Evolutionary conservation across 2,888 invertebrate species (phyloP).

Genomic region (Pristionchus maxplancki): DNA sequence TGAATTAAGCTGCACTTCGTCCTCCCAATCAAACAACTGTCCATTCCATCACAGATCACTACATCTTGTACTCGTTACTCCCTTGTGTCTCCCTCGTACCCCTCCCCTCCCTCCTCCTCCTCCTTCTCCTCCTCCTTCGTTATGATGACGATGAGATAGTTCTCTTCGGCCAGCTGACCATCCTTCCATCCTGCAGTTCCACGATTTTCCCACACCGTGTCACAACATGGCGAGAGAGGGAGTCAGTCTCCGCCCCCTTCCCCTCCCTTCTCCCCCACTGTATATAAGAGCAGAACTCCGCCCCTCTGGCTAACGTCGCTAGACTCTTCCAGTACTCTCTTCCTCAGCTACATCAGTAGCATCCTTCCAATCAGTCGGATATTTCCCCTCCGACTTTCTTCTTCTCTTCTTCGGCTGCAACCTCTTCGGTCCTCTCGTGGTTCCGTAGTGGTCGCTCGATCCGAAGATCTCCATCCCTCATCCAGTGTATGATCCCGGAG

Average conservation of each 20-base stretch:
- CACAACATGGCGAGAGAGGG: constrained; percentile 2
- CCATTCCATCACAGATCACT: not conserved
- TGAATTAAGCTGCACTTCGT: not conserved
- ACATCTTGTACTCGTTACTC: not conserved
- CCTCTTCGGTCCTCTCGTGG: not conserved
- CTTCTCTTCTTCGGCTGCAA: not conserved
- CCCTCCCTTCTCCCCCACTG: constrained; percentile 24
- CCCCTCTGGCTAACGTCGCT: not conserved
- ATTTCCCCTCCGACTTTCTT: not conserved
- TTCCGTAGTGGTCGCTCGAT: not conserved
- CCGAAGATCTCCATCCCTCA: not conserved
- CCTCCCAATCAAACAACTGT: not conserved
- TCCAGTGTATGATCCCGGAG: constrained; percentile 51
- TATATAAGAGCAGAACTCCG: constrained; percentile 34
- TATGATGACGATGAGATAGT: not conserved
- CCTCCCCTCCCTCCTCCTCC: not conserved
- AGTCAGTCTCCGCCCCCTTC: not conserved
- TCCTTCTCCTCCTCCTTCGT: not conserved
- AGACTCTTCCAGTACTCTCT: not conserved
- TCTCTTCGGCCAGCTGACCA: not conserved
- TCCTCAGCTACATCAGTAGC: constrained; percentile 40
- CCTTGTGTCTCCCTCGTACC: not conserved
- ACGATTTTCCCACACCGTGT: constrained; percentile 7
- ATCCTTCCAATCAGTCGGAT: constrained; percentile 11
- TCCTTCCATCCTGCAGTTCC: not conserved